Conservation (phyloP, 1,140 invertebrate species). For the Hyphantria cunea region DNA sequence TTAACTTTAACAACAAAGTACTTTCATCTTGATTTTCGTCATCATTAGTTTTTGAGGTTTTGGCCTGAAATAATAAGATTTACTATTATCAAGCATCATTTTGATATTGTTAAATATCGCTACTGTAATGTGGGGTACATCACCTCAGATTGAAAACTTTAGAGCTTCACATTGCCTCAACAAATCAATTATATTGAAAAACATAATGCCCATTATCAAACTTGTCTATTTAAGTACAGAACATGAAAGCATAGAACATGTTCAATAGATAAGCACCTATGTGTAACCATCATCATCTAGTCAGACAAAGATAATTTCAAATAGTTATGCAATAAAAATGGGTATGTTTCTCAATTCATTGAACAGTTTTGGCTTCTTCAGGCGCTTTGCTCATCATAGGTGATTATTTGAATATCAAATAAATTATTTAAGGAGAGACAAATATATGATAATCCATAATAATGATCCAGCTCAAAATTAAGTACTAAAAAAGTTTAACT, state of each 20-base stretch:
- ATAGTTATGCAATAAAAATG: constrained; percentile 10
- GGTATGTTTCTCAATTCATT: constrained; percentile 18
- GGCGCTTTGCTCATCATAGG: constrained; percentile 47
- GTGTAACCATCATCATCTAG: constrained; percentile 15
- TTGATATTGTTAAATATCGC: too few relatives aligned
- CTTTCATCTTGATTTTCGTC: constrained; percentile 68
- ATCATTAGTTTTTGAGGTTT: constrained; percentile 39
- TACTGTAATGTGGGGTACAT: neutral
- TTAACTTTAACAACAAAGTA: constrained; percentile 55
- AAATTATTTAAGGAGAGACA: too few relatives aligned
- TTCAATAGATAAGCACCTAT: constrained; percentile 10
- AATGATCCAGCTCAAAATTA: too few relatives aligned
- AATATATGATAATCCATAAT: too few relatives aligned
- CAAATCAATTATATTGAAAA: constrained; percentile 45
- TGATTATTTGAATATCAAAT: neutral
- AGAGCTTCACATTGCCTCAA: constrained; percentile 54
- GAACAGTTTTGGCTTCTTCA: constrained; percentile 34
- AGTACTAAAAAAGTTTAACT: too few relatives aligned
- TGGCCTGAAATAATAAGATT: constrained; percentile 31
- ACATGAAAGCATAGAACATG: constrained; percentile 28
- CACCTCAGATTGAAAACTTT: constrained; percentile 67
- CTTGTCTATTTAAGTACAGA: constrained; percentile 27
- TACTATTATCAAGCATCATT: neutral
- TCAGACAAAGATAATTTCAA: constrained; percentile 34
- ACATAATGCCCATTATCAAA: constrained; percentile 27